Evolutionary conservation across 2,113 vertebrate genomes (phyloP), one percentile per base, ranked within the genome.

Genomic region (Sorex araneus): DNA sequence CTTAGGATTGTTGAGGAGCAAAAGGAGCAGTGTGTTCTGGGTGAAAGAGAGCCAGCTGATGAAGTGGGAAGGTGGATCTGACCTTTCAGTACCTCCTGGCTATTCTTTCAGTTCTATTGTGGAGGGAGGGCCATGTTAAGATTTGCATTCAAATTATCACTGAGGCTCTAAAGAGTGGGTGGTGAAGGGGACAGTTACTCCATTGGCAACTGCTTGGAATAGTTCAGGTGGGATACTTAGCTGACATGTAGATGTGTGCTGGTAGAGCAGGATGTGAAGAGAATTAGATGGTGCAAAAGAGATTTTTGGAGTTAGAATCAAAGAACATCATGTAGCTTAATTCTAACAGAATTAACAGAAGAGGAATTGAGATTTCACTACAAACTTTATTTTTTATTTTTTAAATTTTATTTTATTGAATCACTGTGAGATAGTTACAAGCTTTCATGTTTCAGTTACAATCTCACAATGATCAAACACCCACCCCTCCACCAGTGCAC

Each of bases 301-400:
- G 36, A 34, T 75, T 40, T 54, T 40, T 47, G 66, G 84, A 40
- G 40, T 28, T 36, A 57, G 32, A 90, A 69, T 69, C 45, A 78
- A 36, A 16, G 83, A 64, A 12, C 28, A 36, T 3, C 10, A 5
- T 85, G 91, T 77, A 27, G 18, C 40, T 78, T 84, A 57, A 79
- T 73, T 84, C 69, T 36, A 81, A 32, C 36, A 43, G 40, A 90
- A 43, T 60, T 36, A 81, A 32, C 36, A 43, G 40, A 90, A 43
- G 19, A 74, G 40, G 90, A 84, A n/a, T 16, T 25, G 30, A 57
- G 54, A 3, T 90, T 78, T 87, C 40, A 70, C 85, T 70, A 32
- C 7, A 71, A 73, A 15, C 63, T 19, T n/a, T n/a, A n/a, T n/a
- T n/a, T n/a, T n/a, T n/a, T n/a, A n/a, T n/a, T n/a, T n/a, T n/a